phyloP scores from a whole-genome alignment of 2,113 vertebrate species.

The Sclerurus mexicanus region DNA sequence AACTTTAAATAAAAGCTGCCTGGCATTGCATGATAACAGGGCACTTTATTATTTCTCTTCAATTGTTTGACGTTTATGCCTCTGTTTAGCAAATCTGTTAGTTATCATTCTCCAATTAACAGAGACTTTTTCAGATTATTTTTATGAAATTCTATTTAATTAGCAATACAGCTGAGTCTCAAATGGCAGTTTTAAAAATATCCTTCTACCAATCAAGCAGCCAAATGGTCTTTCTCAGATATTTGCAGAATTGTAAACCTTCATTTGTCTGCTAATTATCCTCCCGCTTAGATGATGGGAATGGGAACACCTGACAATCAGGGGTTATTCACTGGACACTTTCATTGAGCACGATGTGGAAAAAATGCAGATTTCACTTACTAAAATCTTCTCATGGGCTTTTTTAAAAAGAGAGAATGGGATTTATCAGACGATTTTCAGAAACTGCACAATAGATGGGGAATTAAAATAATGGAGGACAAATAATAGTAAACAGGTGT shows the following conservation, averaged over 20 bases:
- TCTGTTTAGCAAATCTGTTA: conserved; percentile 44
- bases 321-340: conserved; percentile 58
- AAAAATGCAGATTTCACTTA: conserved; percentile 48
- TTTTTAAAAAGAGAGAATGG: conserved; percentile 38
- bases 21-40: conserved; percentile 12
- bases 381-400: conserved; percentile 43
- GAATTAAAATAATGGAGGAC: conserved; percentile 67
- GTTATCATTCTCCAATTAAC: conserved; percentile 49
- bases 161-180: conserved; percentile 50
- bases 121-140: conserved; percentile 45
- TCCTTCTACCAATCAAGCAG: conserved; percentile 50
- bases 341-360: conserved; percentile 1
- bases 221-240: conserved; percentile 56
- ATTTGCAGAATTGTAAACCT: conserved; percentile 47
- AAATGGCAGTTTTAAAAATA: conserved; percentile 67
- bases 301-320: conserved; percentile 64
- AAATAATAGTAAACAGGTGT: conserved; percentile 71
- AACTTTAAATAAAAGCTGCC: conserved; percentile 47
- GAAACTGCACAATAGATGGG: conserved; percentile 43
- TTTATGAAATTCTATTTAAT: conserved; percentile 62
- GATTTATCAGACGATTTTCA: conserved; percentile 58
- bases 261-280: conserved; percentile 57
- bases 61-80: conserved; percentile 33
- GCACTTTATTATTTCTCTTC: conserved; percentile 37
- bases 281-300: conserved; percentile 29